phyloP scores from a whole-genome alignment of 2,113 vertebrate genomes.

The Apteryx mantelli region DNA sequence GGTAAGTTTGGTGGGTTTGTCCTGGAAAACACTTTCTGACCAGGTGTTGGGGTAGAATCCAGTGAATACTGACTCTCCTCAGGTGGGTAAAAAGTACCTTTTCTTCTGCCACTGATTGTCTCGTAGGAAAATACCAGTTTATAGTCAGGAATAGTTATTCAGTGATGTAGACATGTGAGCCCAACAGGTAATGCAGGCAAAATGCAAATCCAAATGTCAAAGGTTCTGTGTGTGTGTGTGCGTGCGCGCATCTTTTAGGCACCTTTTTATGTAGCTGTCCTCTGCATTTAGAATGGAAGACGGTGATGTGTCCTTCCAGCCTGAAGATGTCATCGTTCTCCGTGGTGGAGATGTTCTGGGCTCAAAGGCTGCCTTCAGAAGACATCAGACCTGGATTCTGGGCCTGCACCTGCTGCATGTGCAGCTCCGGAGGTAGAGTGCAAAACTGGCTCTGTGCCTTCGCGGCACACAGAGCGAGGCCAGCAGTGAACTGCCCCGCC shows the following conservation, averaged over 20 bases:
- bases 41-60: background rate
- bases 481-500: rapidly evolving
- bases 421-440: background rate
- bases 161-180: background rate
- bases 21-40: background rate
- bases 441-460: background rate
- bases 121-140: background rate
- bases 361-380: background rate
- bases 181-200: rapidly evolving
- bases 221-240: background rate
- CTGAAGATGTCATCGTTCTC: rapidly evolving
- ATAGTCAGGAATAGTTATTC: rapidly evolving
- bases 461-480: rapidly evolving
- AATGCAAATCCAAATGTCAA: background rate
- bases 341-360: rapidly evolving
- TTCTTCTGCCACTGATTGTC: background rate
- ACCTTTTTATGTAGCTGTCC: too few species aligned
- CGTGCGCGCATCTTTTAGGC: rapidly evolving
- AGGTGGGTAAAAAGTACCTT: background rate
- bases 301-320: rapidly evolving
- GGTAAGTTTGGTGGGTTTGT: rapidly evolving
- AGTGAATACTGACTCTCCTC: background rate
- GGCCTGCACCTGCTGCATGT: rapidly evolving
- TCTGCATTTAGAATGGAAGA: background rate
- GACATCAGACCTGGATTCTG: too few species aligned